Base-by-base conservation (phyloP, 2,888 invertebrate genomes). In the Drosophila imparisetae region DNA sequence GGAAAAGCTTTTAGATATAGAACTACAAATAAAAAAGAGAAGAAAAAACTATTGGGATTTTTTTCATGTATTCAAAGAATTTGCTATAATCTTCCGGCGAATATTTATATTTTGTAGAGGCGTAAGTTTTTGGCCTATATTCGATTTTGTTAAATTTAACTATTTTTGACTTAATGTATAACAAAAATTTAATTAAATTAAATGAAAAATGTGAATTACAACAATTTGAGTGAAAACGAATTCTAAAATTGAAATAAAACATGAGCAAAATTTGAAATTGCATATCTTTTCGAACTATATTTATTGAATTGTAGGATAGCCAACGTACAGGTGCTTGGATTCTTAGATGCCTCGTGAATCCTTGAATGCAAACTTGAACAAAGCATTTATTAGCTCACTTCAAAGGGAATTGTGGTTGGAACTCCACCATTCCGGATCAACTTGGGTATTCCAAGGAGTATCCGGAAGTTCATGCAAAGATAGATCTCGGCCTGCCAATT, bases 1-100 rank as follows among this genome's bases (percentile, higher is more conserved):
- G 57, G 57, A 57, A 58, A 63, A 66, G 67, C 74, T 57, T 52
- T 75, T 61, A 67, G 57, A 75, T 66, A 62, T 67, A 49, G 55
- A 68, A 62, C 38, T 75, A 58, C 8, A 52, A 61, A 69, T 36
- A 57, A 61, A 66, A 66, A 52, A 49, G 36, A 30, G 34, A 42
- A 29, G 32, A 55, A 65, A 73, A 59, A 57, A 32, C 53, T 68
- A 58, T 67, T 64, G 38, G 29, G 32, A 6, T 8, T 38, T 13
- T 36, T 55, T 27, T 55, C 11, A n/a, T 27, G 4, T 36, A 29
- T 18, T 55, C 54, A 54, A 27, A 54, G 18, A n/a, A 38, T 27
- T 15, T 57, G 21, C 30, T 21, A 30, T 21, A 40, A 40, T 42
- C 57, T 57, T 57, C 30, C 57, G n/a, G 42, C 21, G 40, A 38